phyloP scores from a whole-genome alignment of 2,797 vertebrate genomes.

The Furcifer pardalis region DNA sequence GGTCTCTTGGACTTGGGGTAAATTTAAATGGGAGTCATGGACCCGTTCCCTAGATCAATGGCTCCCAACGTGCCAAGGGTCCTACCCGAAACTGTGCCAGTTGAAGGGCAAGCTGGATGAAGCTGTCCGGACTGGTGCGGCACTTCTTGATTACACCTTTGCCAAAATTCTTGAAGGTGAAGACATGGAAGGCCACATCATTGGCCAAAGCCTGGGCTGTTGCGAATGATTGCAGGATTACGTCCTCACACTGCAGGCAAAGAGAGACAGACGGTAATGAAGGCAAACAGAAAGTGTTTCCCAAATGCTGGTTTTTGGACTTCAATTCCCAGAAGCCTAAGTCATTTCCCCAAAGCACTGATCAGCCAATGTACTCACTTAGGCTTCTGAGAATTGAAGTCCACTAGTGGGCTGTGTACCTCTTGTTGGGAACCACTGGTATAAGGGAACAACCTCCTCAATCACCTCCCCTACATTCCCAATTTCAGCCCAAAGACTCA shows the following conservation, averaged over 20 bases:
- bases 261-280: not conserved
- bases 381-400: too few species aligned
- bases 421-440: too few species aligned
- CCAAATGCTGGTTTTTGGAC: too few species aligned
- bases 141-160: slow-evolving; percentile 87
- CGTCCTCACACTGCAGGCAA: slow-evolving; percentile 81
- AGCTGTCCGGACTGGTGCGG: slow-evolving; percentile 85
- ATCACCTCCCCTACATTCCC: not conserved
- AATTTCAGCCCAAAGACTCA: not conserved
- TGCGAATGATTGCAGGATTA: slow-evolving; percentile 79
- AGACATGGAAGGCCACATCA: slow-evolving; percentile 84
- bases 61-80: not conserved
- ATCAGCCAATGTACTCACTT: too few species aligned
- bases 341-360: too few species aligned
- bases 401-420: too few species aligned
- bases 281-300: not conserved
- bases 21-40: not conserved
- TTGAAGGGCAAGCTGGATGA: slow-evolving; percentile 87
- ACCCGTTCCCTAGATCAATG: not conserved
- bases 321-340: too few species aligned
- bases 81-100: slow-evolving; percentile 88
- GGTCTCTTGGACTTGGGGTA: not conserved
- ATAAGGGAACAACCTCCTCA: not conserved
- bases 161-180: slow-evolving; percentile 86
- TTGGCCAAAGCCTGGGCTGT: slow-evolving; percentile 83